Evolutionary conservation across 2,797 vertebrate genomes (phyloP), one percentile per base, ranked within the genome.

Genomic region (Adrianichthys oophorus): DNA sequence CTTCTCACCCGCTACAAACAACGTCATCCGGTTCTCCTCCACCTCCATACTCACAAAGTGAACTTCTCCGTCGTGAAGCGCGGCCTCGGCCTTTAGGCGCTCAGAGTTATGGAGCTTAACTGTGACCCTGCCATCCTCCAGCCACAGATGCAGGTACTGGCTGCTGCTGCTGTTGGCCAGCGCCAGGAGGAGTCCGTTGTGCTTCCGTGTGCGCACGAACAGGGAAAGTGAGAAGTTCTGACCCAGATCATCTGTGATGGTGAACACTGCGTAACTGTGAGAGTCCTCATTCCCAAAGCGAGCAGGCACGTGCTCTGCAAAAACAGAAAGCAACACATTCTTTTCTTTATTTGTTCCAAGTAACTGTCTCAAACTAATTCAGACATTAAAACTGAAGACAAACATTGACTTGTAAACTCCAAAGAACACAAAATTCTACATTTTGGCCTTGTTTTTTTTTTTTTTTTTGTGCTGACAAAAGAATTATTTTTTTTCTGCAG

Each of bases 241-340:
- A 6, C 83, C 87, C 5, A 76, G 79, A 44, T 77, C 65, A 1
- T 86, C 80, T 0, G 80, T 85, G 50, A 95, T 16, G 23, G 69
- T 74, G 85, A 98, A 98, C 43, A 71, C 65, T n/a, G 94, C 95
- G 19, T 93, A 93, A 50, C 95, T 92, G 19, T 76, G 62, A 4
- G 82, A 85, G 79, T 94, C 91, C 14, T 92, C 90, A 0, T 74
- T 88, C 53, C 95, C 96, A 68, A 98, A 98, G 59, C 94, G 91
- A 7, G 91, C 94, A 0, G 92, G 78, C 62, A 92, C 79, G 15
- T 93, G 91, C 69, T 95, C 96, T 98, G 69, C 6, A 71, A 52
- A 68, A 52, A 63, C 4, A 12, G 42, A 48, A 68, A 52, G 59
- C 3, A 8, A 52, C 32, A 52, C 32, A 13, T 32, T 12, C 12